A percentile compares a stretch with the other conserved stretches of the same genome.
phyloP scores from a whole-genome alignment of 2,888 invertebrate genomes.

The Ennomos quercinarius region DNA sequence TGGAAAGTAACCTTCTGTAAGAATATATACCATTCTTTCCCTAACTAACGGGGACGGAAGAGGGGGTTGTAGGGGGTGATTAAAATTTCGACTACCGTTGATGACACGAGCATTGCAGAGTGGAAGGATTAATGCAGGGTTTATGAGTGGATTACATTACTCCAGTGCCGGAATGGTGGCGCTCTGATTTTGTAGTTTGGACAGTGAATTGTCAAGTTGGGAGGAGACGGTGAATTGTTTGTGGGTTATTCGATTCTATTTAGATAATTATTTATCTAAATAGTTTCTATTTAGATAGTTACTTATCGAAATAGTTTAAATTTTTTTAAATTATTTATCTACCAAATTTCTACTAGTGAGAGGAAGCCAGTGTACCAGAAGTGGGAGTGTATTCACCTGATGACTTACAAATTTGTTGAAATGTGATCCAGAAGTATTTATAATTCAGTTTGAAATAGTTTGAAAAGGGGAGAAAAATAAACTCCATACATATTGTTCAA shows the following conservation, averaged over 20 bases:
- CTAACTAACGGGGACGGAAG: slow-evolving; percentile 22
- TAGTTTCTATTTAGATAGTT: too few relatives aligned
- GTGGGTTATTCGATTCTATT: slow-evolving; percentile 19
- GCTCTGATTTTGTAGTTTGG: slow-evolving; percentile 62
- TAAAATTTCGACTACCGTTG: slow-evolving; percentile 84
- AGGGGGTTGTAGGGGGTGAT: slow-evolving; percentile 64
- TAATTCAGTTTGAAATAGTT: too few relatives aligned
- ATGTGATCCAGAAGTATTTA: too few relatives aligned
- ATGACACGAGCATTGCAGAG: slow-evolving; percentile 79
- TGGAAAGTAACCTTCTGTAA: slow-evolving; percentile 1
- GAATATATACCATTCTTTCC: neutral
- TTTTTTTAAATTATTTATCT: too few relatives aligned
- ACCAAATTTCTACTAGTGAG: too few relatives aligned
- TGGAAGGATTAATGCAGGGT: slow-evolving; percentile 80
- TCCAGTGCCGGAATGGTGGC: slow-evolving; percentile 60
- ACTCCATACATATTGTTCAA: too few relatives aligned
- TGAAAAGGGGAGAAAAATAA: too few relatives aligned
- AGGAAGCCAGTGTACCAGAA: too few relatives aligned
- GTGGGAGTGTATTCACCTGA: too few relatives aligned
- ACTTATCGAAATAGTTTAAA: too few relatives aligned
- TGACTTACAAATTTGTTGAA: too few relatives aligned
- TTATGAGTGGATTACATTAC: slow-evolving; percentile 82
- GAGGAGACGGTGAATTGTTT: slow-evolving; percentile 33
- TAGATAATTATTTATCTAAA: slow-evolving; percentile 1
- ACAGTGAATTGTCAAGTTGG: slow-evolving; percentile 43